Evolutionary conservation across 2,888 invertebrate species (phyloP).

Genomic region (Sthenelais limicola): DNA sequence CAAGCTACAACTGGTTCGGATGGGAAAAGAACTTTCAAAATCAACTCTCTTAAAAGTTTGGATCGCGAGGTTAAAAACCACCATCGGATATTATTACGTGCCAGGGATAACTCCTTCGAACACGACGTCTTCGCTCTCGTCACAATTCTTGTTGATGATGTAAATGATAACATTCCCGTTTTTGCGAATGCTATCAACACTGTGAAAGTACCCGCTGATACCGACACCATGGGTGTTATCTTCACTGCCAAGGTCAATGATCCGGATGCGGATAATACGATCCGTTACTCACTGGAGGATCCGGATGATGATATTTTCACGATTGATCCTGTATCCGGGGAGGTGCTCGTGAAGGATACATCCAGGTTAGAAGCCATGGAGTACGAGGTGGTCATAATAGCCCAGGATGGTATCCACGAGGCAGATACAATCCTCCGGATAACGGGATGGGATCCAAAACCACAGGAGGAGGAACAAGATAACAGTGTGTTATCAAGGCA

Average conservation of each 20-base stretch:
- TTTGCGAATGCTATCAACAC: slow-evolving; percentile 8
- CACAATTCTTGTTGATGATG: slow-evolving; percentile 23
- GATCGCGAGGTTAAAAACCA: slow-evolving; percentile 6
- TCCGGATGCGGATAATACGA: not conserved
- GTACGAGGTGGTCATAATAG: slow-evolving; percentile 20
- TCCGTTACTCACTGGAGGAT: slow-evolving; percentile 23
- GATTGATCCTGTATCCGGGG: slow-evolving; percentile 8
- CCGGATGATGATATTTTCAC: not conserved
- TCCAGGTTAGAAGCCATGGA: not conserved
- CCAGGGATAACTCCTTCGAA: not conserved
- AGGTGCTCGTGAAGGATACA: slow-evolving; percentile 7
- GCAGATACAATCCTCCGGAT: not conserved
- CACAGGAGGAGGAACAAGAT: not conserved
- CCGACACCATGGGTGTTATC: not conserved
- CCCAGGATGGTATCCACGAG: slow-evolving; percentile 10
- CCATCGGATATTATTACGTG: slow-evolving; percentile 7
- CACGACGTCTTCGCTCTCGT: slow-evolving; percentile 16
- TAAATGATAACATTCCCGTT: slow-evolving; percentile 35
- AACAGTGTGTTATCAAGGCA: too few species aligned
- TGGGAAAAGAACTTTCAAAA: not conserved
- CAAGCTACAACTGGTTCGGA: not conserved
- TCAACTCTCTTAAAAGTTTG: not conserved
- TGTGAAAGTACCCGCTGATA: not conserved
- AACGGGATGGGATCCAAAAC: not conserved
- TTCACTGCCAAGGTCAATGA: not conserved